Evolutionary conservation across 2,113 vertebrate species (phyloP).

Genomic region (Daubentonia madagascariensis): DNA sequence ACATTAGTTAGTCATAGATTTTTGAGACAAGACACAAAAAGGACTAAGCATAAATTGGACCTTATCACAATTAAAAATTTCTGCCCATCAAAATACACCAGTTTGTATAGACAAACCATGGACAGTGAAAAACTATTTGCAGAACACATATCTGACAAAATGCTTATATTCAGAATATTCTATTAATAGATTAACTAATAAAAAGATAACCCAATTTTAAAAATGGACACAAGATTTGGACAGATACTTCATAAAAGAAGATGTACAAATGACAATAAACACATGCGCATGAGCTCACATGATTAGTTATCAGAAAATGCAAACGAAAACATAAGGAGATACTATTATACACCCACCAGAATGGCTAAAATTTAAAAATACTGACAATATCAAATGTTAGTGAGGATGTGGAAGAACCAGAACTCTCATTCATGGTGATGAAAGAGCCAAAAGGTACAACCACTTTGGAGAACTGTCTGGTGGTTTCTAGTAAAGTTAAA

Average conservation of each 20-base stretch:
- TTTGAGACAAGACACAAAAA: not conserved
- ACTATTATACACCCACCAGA: not conserved
- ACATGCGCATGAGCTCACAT: not conserved
- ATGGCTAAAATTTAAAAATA: not conserved
- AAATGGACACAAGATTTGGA: not conserved
- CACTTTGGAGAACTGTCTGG: not conserved
- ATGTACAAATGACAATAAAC: not conserved
- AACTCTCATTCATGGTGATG: fast-evolving
- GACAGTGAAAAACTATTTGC: not conserved
- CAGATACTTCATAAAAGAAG: not conserved
- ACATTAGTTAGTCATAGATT: not conserved
- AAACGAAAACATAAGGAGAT: not conserved
- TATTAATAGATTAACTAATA: not conserved
- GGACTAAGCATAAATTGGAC: not conserved
- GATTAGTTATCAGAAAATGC: not conserved
- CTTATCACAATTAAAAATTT: not conserved
- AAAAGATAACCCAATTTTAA: not conserved
- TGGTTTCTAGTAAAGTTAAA: not conserved
- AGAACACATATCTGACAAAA: not conserved
- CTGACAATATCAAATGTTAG: not conserved
- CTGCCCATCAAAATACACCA: not conserved
- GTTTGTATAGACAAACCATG: not conserved
- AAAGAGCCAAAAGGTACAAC: not conserved
- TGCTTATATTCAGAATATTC: not conserved
- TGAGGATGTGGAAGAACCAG: not conserved